Base-by-base conservation (phyloP, 2,113 vertebrate species). In the Chiloscyllium plagiosum region DNA sequence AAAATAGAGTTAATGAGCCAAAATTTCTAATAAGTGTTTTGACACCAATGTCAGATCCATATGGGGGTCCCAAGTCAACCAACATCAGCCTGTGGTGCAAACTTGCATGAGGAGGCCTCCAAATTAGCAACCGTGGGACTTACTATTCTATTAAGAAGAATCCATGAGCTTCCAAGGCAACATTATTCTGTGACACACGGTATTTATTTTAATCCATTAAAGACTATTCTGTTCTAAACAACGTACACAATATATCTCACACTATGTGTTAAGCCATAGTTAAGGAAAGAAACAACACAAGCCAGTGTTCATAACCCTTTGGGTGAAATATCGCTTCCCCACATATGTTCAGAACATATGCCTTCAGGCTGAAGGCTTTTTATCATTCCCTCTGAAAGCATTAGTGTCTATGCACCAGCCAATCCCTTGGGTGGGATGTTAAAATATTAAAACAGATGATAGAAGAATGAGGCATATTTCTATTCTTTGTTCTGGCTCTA, bases 261-360 rank as follows among this genome's bases (percentile, higher is more conserved):
- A 66, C 42, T 22, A 66, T 68, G 61, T 72, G 37, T 26, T 19
- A 42, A 94, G n/a, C 66, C 66, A 70, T 13, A 20, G 61, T 94
- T 42, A 69, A 70, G 61, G 37, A 37, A 24, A 50, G 47, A 50
- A 76, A 72, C 68, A 50, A 70, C 24, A 50, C 68, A 94, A 94
- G 70, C 42, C 72, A 68, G 68, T 95, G 47, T 95, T 47, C 42
- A 72, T 50, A 24, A 94, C 37, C 69, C 68, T 69, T 52, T 95
- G 94, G 94, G 94, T 95, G 33, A 95, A 95, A 95, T 95, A 95
- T 95, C 42, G 52, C 52, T 95, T 95, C 70, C 26, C 42, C 29
- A 47, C 94, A 95, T 95, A 95, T 95, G 94, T 72, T 95, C 68
- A 50, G 42, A 95, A 95, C 94, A 95, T 95, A 70, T 76, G 94